Evolutionary conservation across 1,140 invertebrate species (phyloP).

Genomic region (Oppia nitens): DNA sequence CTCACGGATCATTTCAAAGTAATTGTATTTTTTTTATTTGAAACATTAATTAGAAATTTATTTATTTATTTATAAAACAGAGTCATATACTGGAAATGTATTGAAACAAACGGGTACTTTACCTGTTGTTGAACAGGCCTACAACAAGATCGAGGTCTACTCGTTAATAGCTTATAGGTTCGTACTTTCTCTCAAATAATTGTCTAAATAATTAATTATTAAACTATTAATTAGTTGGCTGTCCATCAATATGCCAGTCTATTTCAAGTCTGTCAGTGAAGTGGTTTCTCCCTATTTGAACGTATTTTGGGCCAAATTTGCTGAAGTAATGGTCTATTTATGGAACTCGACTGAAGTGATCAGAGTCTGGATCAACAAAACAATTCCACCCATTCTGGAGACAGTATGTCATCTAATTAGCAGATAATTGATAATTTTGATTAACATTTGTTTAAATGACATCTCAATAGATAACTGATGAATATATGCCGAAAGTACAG

Average conservation of each 20-base stretch:
- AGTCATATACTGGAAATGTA: slow-evolving; percentile 14
- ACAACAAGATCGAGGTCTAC: slow-evolving; percentile 11
- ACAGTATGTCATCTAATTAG: too few species aligned
- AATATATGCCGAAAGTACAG: not conserved
- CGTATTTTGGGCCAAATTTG: slow-evolving; percentile 2
- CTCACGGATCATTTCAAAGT: not conserved
- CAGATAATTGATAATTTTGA: too few species aligned
- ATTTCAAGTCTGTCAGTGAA: not conserved
- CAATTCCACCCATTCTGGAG: slow-evolving; percentile 5
- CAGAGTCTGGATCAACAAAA: slow-evolving; percentile 3
- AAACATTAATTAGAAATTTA: not conserved
- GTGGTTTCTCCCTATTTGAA: slow-evolving; percentile 6
- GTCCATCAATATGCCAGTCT: slow-evolving; percentile 1
- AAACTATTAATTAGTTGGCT: slow-evolving; percentile 1
- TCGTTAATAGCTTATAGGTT: slow-evolving; percentile 13
- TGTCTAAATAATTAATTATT: too few species aligned
- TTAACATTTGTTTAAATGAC: too few species aligned
- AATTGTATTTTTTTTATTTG: slow-evolving; percentile 2
- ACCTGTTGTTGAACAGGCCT: slow-evolving; percentile 10
- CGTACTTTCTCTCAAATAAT: not conserved
- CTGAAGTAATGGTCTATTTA: not conserved
- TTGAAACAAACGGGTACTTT: slow-evolving; percentile 16
- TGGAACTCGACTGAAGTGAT: slow-evolving; percentile 9
- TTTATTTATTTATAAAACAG: slow-evolving; percentile 3
- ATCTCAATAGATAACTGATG: not conserved